phyloP scores from a whole-genome alignment of 2,797 vertebrate species.

The Acipenser oxyrinchus region DNA sequence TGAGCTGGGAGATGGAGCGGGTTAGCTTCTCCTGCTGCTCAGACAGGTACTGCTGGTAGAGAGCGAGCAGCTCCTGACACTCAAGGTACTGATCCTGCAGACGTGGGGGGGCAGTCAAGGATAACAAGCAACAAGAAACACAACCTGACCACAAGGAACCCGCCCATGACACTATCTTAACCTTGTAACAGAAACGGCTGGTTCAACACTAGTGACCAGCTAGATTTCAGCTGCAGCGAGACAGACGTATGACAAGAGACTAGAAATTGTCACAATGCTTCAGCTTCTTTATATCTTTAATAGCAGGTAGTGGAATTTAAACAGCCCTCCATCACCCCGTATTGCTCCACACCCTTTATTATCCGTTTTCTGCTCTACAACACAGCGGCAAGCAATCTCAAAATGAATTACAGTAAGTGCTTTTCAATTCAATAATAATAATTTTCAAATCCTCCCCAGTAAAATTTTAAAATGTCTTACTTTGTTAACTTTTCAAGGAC shows the following conservation, averaged over 20 bases:
- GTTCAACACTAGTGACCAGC: too few relatives aligned
- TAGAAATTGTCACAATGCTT: neutral
- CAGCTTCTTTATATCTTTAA: neutral
- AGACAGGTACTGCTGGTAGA: slow-evolving; percentile 92
- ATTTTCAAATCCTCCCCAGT: neutral
- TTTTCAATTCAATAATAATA: too few relatives aligned
- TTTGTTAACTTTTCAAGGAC: slow-evolving; percentile 33
- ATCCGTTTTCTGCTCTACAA: too few relatives aligned
- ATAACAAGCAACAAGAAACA: slow-evolving; percentile 30
- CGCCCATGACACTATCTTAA: too few relatives aligned
- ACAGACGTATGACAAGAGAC: too few relatives aligned
- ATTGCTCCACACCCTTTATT: too few relatives aligned
- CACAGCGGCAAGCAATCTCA: too few relatives aligned
- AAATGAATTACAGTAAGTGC: too few relatives aligned
- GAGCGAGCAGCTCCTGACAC: slow-evolving; percentile 87
- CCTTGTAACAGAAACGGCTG: too few relatives aligned
- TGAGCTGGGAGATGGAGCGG: slow-evolving; percentile 69
- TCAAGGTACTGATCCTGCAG: slow-evolving; percentile 90
- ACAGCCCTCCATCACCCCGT: too few relatives aligned
- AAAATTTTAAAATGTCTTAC: neutral
- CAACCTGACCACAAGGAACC: neutral
- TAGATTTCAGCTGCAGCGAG: too few relatives aligned
- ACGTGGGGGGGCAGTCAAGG: slow-evolving; percentile 64
- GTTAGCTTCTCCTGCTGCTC: slow-evolving; percentile 87
- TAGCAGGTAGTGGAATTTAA: too few relatives aligned